These are phyloP conservation scores for Petrocephalus microphthalmus DNA, from an alignment of 2,113 vertebrate species.

Conservation along the genomic window DNA sequence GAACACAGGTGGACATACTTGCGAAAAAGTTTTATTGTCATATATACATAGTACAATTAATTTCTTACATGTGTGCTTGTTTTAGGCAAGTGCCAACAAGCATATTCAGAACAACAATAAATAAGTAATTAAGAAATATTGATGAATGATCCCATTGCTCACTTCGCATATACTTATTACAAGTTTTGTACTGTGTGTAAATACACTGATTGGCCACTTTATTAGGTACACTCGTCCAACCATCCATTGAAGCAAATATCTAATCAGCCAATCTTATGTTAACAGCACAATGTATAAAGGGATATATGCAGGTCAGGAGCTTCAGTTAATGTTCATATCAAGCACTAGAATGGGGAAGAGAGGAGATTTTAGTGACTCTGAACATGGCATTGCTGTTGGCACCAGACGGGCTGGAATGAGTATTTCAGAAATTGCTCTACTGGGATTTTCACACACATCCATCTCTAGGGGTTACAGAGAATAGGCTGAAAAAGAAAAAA, in stretches of 20 bases:
- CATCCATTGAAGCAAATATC: background rate
- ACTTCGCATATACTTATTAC: background rate
- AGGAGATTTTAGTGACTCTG: background rate
- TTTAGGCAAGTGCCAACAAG: background rate
- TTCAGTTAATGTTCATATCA: background rate
- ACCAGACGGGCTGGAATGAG: background rate
- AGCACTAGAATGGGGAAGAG: background rate
- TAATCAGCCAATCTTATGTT: background rate
- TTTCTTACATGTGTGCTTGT: background rate
- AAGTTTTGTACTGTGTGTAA: background rate
- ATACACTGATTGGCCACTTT: background rate
- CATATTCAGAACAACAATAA: background rate
- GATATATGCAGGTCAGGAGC: background rate
- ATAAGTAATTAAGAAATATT: background rate
- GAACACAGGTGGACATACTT: background rate
- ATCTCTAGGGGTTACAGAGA: background rate
- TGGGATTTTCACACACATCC: background rate
- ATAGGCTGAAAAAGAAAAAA: background rate
- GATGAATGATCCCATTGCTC: background rate
- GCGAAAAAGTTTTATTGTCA: background rate
- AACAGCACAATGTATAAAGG: background rate
- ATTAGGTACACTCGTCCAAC: background rate
- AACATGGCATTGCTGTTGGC: background rate
- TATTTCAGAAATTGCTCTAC: background rate
- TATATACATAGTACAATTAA: background rate